Conservation (phyloP, 2,797 vertebrate genomes). For the Esox lucius region DNA sequence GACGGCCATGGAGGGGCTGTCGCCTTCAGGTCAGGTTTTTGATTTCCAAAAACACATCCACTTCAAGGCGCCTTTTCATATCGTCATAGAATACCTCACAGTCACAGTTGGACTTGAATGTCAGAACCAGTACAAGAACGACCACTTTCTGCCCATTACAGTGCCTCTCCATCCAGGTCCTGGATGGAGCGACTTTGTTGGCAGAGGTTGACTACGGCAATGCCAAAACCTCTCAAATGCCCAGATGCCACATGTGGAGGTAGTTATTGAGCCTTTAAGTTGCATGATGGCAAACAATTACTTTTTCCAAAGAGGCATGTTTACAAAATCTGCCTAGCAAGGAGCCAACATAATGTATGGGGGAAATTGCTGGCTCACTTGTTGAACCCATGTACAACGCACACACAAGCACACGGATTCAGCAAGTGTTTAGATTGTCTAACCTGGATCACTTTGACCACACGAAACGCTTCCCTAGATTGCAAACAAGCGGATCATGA, state of each 20-base stretch:
- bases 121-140: not conserved
- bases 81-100: not conserved
- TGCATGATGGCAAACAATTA: too few species aligned
- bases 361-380: too few species aligned
- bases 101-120: not conserved
- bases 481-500: not conserved
- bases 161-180: not conserved
- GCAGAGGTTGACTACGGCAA: not conserved
- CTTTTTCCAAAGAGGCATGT: not conserved
- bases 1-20: not conserved
- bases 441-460: not conserved
- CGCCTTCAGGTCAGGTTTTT: not conserved
- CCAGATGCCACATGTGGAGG: not conserved
- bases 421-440: not conserved
- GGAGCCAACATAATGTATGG: too few species aligned
- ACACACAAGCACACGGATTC: not conserved
- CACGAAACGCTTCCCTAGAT: not conserved
- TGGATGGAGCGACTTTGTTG: not conserved
- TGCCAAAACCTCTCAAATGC: not conserved
- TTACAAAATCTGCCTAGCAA: not conserved
- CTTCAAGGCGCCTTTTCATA: not conserved
- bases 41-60: not conserved
- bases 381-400: not conserved
- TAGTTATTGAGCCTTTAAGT: not conserved
- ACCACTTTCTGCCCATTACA: not conserved